Conservation (phyloP, 2,797 vertebrate genomes). For the Staurois parvus region DNA sequence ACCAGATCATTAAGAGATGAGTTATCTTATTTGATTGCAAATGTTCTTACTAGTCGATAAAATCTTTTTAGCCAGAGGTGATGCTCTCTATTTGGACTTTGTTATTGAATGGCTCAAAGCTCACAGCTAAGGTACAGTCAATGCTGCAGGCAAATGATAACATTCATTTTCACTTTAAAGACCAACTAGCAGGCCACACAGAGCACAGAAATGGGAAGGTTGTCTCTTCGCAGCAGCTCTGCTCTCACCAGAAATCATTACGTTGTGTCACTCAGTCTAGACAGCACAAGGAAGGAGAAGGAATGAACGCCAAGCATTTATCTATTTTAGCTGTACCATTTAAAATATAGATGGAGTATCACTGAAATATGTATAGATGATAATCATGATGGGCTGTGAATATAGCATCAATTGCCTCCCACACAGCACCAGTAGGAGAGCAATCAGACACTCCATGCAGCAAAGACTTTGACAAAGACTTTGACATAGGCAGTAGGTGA, state of each 20-base stretch:
- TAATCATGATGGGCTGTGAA: not conserved
- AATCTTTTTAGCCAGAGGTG: conserved; percentile 15
- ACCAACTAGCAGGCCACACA: not conserved
- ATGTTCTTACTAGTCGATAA: not conserved
- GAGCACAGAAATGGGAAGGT: not conserved
- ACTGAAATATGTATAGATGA: not conserved
- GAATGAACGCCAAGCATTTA: not conserved
- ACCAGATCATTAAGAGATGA: conserved; percentile 12
- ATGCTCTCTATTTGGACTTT: conserved; percentile 19
- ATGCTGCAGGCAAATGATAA: conserved; percentile 29
- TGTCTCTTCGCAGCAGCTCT: not conserved
- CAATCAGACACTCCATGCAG: not conserved
- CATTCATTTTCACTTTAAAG: conserved; percentile 27
- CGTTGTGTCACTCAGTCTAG: conserved; percentile 13
- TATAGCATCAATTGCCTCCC: not conserved
- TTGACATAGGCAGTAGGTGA: not conserved
- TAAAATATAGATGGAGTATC: not conserved
- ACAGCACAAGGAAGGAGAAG: not conserved
- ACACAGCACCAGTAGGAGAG: not conserved
- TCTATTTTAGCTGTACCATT: not conserved
- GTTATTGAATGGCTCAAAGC: conserved; percentile 16
- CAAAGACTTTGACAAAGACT: not conserved
- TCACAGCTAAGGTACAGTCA: not conserved
- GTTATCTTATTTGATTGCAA: conserved; percentile 11
- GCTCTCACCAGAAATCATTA: conserved; percentile 11